Conservation (phyloP, 2,888 invertebrate species). For the Trachelus stipa region DNA sequence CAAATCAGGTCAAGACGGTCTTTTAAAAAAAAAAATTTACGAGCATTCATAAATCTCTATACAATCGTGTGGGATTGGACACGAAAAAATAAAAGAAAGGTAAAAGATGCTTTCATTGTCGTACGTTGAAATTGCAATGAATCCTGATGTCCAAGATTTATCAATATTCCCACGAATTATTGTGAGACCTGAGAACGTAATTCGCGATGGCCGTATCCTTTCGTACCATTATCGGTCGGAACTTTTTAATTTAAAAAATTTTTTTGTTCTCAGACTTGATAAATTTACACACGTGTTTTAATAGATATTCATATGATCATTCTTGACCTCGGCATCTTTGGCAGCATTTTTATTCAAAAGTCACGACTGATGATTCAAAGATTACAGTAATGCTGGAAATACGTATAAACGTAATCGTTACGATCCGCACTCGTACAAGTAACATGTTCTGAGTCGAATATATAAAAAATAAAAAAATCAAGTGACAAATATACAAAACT, state of each 20-base stretch:
- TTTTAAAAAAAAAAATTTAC: background rate
- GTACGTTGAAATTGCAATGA: background rate
- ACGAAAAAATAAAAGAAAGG: no score
- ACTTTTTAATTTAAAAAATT: background rate
- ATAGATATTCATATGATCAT: background rate
- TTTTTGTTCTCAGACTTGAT: background rate
- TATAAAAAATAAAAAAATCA: constrained; percentile 12
- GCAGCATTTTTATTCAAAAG: background rate
- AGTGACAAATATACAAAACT: constrained; percentile 10
- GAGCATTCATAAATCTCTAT: background rate
- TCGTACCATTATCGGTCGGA: background rate
- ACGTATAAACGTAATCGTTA: background rate
- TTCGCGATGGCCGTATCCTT: background rate
- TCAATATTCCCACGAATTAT: background rate
- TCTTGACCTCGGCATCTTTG: background rate
- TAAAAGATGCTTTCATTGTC: background rate
- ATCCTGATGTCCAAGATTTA: background rate
- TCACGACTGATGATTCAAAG: background rate
- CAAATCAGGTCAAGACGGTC: background rate
- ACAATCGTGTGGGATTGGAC: no score
- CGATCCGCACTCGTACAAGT: constrained; percentile 3
- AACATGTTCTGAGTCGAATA: constrained; percentile 1
- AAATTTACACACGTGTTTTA: background rate
- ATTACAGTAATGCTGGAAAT: background rate
- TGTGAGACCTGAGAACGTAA: background rate